phyloP scores from a whole-genome alignment of 2,888 invertebrate species.

The Ashinkailepas kermadecensis region DNA sequence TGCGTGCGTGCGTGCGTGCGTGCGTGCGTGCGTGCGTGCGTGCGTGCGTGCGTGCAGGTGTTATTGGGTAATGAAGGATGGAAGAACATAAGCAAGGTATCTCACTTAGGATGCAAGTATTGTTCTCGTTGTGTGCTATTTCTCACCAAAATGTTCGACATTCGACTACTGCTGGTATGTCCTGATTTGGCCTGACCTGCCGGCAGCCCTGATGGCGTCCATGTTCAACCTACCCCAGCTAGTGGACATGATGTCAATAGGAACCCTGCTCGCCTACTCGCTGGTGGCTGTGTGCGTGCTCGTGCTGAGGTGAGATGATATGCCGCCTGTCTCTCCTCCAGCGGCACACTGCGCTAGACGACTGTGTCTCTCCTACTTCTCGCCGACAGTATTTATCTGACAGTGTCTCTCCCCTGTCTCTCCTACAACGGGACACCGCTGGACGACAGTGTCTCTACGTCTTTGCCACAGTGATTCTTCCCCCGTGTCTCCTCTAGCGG shows the following conservation, averaged over 20 bases:
- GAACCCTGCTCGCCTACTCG: conserved; percentile 43
- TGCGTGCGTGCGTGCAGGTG: too few relatives aligned
- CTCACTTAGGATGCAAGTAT: too few relatives aligned
- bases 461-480: background rate
- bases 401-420: background rate
- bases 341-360: too few relatives aligned
- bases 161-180: too few relatives aligned
- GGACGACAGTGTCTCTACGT: background rate
- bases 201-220: conserved; percentile 52
- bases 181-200: background rate
- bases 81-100: too few relatives aligned
- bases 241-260: conserved; percentile 49
- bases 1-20: too few relatives aligned
- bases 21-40: too few relatives aligned
- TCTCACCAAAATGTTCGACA: too few relatives aligned
- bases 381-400: background rate
- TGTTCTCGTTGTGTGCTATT: too few relatives aligned
- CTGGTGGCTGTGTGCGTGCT: conserved; percentile 43
- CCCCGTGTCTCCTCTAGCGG: too few relatives aligned
- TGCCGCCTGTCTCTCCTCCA: background rate
- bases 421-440: background rate
- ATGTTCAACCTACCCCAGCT: conserved; percentile 44
- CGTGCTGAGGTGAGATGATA: conserved; percentile 31
- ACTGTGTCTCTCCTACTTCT: background rate
- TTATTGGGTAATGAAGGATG: too few relatives aligned